Base-by-base conservation (phyloP, 2,888 invertebrate species). In the Scotopteryx bipunctaria region DNA sequence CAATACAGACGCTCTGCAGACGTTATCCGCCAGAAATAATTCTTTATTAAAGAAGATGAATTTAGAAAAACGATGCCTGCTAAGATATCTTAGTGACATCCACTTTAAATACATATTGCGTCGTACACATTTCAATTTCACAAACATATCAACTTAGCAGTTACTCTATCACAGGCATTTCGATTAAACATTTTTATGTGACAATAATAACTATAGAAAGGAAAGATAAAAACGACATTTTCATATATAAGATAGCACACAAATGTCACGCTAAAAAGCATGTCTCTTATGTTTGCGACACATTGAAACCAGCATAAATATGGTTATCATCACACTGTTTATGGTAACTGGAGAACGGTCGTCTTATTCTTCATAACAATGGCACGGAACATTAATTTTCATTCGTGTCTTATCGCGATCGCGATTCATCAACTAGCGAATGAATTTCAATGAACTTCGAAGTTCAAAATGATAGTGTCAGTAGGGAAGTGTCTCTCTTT, bases 281-380 rank as follows among this genome's bases (percentile, higher is more conserved):
- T 31, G 15, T 16, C 31, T 31, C 14, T 27, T 32, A 5, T 32
- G 21, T 25, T 46, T 23, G 40, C 47, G 17, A 27, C 31, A 41
- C 46, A 35, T 36, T 42, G 19, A 52, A 46, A 52, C 29, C 37
- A 37, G 31, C 40, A 29, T 45, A 36, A 16, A 38, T 25, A 45
- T 16, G 45, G 25, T 41, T 46, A 46, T 46, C 37, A 42, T 32
- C 37, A 23, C 14, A 36, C 31, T 52, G 42, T 32, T 42, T 37
- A 36, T 31, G 32, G 42, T 42, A 52, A 42, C 17, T 25, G 27
- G 31, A 42, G 46, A 46, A 17, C 31, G 29, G 21, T 35, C 33
- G 40, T 45, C 37, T 25, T 38, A 25, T 51, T 45, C 41, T 36
- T 46, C 25, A 45, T 35, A 52, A 52, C 46, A 52, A 52, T 46